Base-by-base conservation (phyloP, 1,140 invertebrate species). In the Orius insidiosus region DNA sequence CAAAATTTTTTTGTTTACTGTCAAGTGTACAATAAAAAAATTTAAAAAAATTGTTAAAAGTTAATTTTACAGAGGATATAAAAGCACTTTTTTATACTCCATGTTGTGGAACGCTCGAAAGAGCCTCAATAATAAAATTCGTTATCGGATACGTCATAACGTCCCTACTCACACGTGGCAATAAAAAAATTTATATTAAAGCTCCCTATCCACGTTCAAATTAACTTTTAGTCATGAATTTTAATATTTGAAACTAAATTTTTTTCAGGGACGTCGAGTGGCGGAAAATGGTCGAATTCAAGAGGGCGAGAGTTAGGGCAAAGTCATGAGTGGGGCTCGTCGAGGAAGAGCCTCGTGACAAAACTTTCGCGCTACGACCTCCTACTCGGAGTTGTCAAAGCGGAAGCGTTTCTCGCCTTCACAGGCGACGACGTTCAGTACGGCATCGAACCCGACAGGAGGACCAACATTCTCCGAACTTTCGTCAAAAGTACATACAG, bases 401-500 rank as follows among this genome's bases (percentile, higher is more conserved):
- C 82, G 1, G 84, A 87, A 59, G 80, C 88, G 2, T 87, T 84
- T 63, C 84, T 85, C 60, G 76, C 85, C 30, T 78, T 97, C 56
- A 88, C 83, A 51, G 83, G 85, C 0, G 79, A 85, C 42, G 90
- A 97, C 56, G 77, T 93, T 10, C 78, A 85, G 56, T 83, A 88
- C 55, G 94, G 93, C 1, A 87, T 98, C 52, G 85, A 90, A 58
- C 78, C 82, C 1, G 80, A 85, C 56, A 67, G 84, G 51, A 71
- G 90, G 50, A 84, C 85, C 31, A 84, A 86, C 63, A 89, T 95
- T 46, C 67, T 96, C 35, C 74, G 89, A 36, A 90, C 89, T 15
- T 87, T 96, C 56, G 83, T 89, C 16, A 74, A 89, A 35, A 96
- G 96, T 63, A 85, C 87, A 6, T 94, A 89, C 66, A 81, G 79